These are phyloP conservation scores for Rhogogaster chlorosoma DNA, from an alignment of 2,888 invertebrate genomes.

Conservation along the genomic window DNA sequence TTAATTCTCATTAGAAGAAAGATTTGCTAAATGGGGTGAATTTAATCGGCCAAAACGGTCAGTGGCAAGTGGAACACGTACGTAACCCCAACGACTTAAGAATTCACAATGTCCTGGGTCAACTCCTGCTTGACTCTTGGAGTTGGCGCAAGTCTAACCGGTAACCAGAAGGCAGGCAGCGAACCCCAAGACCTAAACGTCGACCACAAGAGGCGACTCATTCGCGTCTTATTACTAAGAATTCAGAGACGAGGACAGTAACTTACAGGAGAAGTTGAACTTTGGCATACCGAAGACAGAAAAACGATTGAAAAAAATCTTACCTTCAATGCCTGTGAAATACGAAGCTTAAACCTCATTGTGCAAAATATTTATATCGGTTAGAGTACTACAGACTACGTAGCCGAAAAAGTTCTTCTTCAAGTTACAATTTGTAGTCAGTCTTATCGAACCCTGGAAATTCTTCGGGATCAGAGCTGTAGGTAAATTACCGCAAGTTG, in stretches of 20 bases:
- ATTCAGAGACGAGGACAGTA: conserved; percentile 33
- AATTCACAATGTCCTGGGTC: conserved; percentile 47
- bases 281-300: conserved; percentile 12
- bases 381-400: not conserved
- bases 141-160: conserved; percentile 31
- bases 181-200: conserved; percentile 48
- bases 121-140: conserved; percentile 45
- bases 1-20: not conserved
- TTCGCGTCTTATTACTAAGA: conserved; percentile 48
- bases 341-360: not conserved
- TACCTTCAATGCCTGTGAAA: not conserved
- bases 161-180: conserved; percentile 14
- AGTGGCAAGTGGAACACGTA: conserved; percentile 28
- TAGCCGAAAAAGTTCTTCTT: conserved; percentile 16
- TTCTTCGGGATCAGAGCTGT: conserved; percentile 32
- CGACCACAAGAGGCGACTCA: conserved; percentile 47
- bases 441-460: conserved; percentile 5
- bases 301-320: not conserved
- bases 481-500: conserved; percentile 34
- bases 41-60: conserved; percentile 48
- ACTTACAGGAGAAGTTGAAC: conserved; percentile 30
- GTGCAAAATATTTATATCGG: conserved; percentile 16
- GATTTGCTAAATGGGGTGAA: conserved; percentile 23
- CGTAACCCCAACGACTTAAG: conserved; percentile 31
- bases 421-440: not conserved